These are phyloP conservation scores for Dicycla oo DNA, from an alignment of 2,888 invertebrate genomes.

Conservation along the genomic window DNA sequence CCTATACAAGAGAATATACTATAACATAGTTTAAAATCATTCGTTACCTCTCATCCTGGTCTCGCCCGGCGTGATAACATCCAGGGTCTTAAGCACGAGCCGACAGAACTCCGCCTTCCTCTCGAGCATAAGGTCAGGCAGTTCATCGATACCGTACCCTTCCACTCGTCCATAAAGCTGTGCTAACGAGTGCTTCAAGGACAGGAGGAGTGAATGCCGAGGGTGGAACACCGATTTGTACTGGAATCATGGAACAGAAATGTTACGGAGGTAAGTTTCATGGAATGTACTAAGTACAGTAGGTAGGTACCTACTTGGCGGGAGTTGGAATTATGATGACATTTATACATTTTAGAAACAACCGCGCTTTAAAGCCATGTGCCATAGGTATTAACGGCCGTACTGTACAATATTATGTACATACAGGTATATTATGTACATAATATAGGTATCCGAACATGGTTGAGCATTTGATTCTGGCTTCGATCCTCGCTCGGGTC, in stretches of 20 bases:
- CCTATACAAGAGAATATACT: background rate
- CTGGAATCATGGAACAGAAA: slow-evolving; percentile 78
- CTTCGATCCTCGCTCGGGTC: background rate
- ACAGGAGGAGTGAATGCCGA: slow-evolving; percentile 93
- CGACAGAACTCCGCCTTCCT: slow-evolving; percentile 94
- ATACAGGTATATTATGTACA: too few species aligned
- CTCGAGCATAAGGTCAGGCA: slow-evolving; percentile 93
- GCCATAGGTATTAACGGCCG: too few species aligned
- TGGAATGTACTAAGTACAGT: too few species aligned
- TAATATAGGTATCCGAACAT: background rate
- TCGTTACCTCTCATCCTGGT: slow-evolving; percentile 93
- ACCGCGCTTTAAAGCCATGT: too few species aligned
- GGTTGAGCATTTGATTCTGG: background rate
- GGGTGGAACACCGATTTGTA: slow-evolving; percentile 94
- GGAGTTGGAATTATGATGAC: too few species aligned
- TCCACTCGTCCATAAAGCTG: slow-evolving; percentile 95
- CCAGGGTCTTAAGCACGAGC: slow-evolving; percentile 92
- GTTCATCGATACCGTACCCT: slow-evolving; percentile 93
- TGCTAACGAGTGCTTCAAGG: slow-evolving; percentile 92
- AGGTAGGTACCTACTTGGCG: too few species aligned
- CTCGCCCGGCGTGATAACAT: slow-evolving; percentile 94
- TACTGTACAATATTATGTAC: too few species aligned
- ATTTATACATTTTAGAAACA: too few species aligned
- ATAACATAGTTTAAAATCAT: background rate
- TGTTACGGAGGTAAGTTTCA: background rate